Evolutionary conservation across 2,888 invertebrate genomes (phyloP), one percentile per base, ranked within the genome.

Genomic region (Ctena decussata): DNA sequence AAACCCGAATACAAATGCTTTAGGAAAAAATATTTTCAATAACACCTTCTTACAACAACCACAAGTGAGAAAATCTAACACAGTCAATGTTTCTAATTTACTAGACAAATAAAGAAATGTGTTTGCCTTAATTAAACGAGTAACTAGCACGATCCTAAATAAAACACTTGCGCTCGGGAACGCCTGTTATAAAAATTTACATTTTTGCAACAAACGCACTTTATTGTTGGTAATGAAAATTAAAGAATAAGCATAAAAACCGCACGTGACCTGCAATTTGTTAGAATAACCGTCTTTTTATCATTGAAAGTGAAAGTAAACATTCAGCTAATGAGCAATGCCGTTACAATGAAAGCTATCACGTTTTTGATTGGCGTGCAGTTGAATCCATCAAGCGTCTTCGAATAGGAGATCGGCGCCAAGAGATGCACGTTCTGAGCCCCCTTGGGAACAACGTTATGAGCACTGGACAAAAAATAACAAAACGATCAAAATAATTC

Each of bases 281-380:
- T 65, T 65, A 65, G 35, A 65, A 65, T 65, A 65, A 65, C 65
- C 65, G 65, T 65, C 65, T 65, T 65, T 65, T 65, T 65, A 65
- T 65, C 65, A 65, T 65, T 18, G 35, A 65, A 65, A 21, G 1
- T 5, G 18, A 65, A 65, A 21, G 3, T 12, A 65, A 65, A 1
- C 3, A 2, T 35, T 6, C 2, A 35, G 21, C 65, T 65, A 65
- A 65, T 65, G 35, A 65, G 65, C 65, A 15, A 65, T 21, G 65
- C 24, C 35, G 15, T 35, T 65, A 35, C 65, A 65, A 65, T 65
- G 21, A 32, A 65, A 11, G 65, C 35, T 65, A 65, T 65, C 65
- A 65, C 65, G 65, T 65, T 65, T 65, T 35, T 65, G 65, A 65
- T 65, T 65, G 65, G 65, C 65, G 21, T 12, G 35, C 65, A 65